phyloP scores from a whole-genome alignment of 1,140 invertebrate genomes.

The Meloidogyne floridensis region DNA sequence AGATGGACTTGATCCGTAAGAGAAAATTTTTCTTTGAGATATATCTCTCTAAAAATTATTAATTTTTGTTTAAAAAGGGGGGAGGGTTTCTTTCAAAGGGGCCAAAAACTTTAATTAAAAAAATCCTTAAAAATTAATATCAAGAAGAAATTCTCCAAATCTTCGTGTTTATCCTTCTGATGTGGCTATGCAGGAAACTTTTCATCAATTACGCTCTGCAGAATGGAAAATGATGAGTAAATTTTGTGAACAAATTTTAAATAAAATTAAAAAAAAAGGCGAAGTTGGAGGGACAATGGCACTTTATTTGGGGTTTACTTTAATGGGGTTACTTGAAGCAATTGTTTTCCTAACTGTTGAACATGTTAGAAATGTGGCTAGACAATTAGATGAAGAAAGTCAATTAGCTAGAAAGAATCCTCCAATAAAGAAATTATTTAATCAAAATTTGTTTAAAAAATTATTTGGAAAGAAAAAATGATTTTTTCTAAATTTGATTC shows the following conservation, averaged over 20 bases:
- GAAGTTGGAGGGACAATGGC: conserved; percentile 42
- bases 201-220: conserved; percentile 21
- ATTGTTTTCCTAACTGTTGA: conserved; percentile 34
- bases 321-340: conserved; percentile 47
- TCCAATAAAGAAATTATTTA: conserved; percentile 32
- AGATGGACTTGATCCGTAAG: conserved; percentile 6
- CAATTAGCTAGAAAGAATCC: conserved; percentile 44
- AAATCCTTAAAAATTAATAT: not conserved
- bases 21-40: not conserved
- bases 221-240: conserved; percentile 37
- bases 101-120: not conserved
- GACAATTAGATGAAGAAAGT: conserved; percentile 35
- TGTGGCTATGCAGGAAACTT: conserved; percentile 23
- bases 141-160: conserved; percentile 16
- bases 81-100: no score
- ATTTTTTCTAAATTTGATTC: no score
- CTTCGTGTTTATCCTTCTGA: conserved; percentile 22
- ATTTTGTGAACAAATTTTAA: conserved; percentile 1
- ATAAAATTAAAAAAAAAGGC: conserved; percentile 19
- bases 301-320: conserved; percentile 46
- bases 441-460: not conserved
- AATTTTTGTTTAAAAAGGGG: no score
- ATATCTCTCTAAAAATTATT: no score
- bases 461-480: not conserved
- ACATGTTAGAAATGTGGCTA: conserved; percentile 27